A percentile compares a stretch with the other conserved stretches of the same genome.
These are phyloP conservation scores for Drosophila elegans DNA, from an alignment of 1,140 invertebrate species.

Conservation along the genomic window DNA sequence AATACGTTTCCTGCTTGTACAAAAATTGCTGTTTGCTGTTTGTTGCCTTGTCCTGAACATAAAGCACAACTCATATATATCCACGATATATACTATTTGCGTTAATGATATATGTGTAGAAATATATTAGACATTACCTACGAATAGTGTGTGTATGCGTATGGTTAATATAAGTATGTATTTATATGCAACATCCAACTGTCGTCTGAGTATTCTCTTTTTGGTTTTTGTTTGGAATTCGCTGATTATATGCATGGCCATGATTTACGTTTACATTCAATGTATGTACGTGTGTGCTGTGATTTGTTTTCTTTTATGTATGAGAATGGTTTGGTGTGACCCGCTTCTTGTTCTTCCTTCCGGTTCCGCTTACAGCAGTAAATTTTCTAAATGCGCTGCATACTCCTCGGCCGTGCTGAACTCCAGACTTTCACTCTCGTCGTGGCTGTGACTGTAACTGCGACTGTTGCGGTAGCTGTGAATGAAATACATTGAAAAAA, in stretches of 20 bases:
- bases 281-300: conserved; percentile 49
- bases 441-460: conserved; percentile 30
- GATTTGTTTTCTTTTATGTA: conserved; percentile 43
- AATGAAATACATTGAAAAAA: conserved; percentile 7
- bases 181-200: conserved; percentile 61
- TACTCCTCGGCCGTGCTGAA: conserved; percentile 76
- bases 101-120: conserved; percentile 15
- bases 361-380: conserved; percentile 65
- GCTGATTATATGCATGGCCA: conserved; percentile 82
- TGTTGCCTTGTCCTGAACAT: conserved; percentile 44
- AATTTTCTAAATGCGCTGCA: conserved; percentile 74
- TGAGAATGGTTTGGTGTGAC: conserved; percentile 62
- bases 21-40: conserved; percentile 44
- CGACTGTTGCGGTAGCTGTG: conserved; percentile 32
- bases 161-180: conserved; percentile 43
- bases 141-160: conserved; percentile 44
- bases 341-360: conserved; percentile 17
- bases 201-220: conserved; percentile 75
- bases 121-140: conserved; percentile 44
- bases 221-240: conserved; percentile 74
- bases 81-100: conserved; percentile 35
- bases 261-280: conserved; percentile 78
- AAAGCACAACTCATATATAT: conserved; percentile 44
- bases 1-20: conserved; percentile 62
- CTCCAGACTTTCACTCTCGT: conserved; percentile 56